These are phyloP conservation scores for Eleutherodactylus coqui DNA, from an alignment of 2,797 vertebrate genomes.

Conservation along the genomic window DNA sequence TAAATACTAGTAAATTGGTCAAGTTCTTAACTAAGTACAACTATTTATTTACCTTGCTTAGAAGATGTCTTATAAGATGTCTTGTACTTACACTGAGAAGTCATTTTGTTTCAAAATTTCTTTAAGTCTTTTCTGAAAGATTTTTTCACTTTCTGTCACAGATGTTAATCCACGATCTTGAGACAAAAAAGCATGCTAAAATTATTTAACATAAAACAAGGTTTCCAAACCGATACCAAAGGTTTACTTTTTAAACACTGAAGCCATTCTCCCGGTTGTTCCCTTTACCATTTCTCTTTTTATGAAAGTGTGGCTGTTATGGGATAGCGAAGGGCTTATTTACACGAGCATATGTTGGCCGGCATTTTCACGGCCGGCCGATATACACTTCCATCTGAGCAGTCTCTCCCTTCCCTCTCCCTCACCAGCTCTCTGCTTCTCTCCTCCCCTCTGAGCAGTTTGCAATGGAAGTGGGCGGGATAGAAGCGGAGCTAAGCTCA, in stretches of 20 bases:
- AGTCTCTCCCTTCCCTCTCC: no score
- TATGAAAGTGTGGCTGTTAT: no score
- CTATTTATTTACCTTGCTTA: neutral
- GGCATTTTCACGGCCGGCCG: no score
- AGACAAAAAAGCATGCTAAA: slow-evolving; percentile 55
- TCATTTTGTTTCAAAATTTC: slow-evolving; percentile 92
- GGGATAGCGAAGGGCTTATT: no score
- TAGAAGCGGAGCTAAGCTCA: no score
- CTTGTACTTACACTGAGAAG: slow-evolving; percentile 88
- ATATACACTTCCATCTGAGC: no score
- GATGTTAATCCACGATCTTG: slow-evolving; percentile 85
- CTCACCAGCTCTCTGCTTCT: no score
- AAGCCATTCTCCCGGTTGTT: neutral
- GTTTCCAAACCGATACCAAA: neutral
- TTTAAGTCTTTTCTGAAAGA: slow-evolving; percentile 91
- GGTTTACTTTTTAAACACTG: no score
- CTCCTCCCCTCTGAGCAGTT: no score
- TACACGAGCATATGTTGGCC: no score
- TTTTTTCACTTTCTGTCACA: slow-evolving; percentile 87
- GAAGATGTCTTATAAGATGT: neutral
- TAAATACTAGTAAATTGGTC: no score
- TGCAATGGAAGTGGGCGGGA: no score
- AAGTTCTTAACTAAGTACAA: neutral
- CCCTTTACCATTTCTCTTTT: neutral
- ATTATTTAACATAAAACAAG: slow-evolving; percentile 41